Percentiles rank a stretch among this genome's conserved stretches.
These are phyloP conservation scores for Spongilla lacustris DNA, from an alignment of 37 sponge, comb jelly and placozoan species.

Conservation along the genomic window DNA sequence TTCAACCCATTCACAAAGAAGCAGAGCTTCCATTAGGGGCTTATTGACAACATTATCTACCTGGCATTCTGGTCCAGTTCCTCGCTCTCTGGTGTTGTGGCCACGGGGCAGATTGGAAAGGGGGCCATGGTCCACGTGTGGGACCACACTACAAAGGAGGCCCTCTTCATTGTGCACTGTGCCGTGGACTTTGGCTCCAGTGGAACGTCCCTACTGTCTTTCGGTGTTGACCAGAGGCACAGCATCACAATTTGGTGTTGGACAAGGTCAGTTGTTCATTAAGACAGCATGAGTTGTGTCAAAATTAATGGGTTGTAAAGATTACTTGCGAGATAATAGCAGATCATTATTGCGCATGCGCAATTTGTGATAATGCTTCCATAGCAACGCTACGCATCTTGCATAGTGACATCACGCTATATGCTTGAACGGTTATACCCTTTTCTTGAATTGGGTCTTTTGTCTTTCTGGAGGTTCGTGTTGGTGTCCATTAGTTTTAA, in stretches of 20 bases:
- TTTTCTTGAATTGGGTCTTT: too few relatives aligned
- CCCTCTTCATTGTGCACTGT: slow-evolving; percentile 91
- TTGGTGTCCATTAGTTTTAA: too few relatives aligned
- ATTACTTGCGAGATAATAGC: too few relatives aligned
- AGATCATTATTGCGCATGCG: too few relatives aligned
- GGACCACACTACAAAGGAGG: slow-evolving; percentile 84
- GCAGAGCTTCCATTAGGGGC: slow-evolving; percentile 94
- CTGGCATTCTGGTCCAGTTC: slow-evolving; percentile 69
- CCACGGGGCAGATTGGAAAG: slow-evolving; percentile 89
- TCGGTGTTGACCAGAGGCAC: slow-evolving; percentile 88
- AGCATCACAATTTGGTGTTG: slow-evolving; percentile 91
- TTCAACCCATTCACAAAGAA: slow-evolving; percentile 63
- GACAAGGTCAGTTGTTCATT: slow-evolving; percentile 19
- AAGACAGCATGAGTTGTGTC: too few relatives aligned
- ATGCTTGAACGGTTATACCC: too few relatives aligned
- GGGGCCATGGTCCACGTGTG: slow-evolving; percentile 90
- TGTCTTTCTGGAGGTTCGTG: too few relatives aligned
- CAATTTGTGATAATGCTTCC: too few relatives aligned
- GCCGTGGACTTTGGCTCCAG: slow-evolving; percentile 90
- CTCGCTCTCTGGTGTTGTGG: slow-evolving; percentile 62
- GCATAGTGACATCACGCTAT: too few relatives aligned
- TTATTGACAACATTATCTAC: slow-evolving; percentile 94
- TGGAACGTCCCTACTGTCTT: slow-evolving; percentile 88
- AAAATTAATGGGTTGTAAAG: too few relatives aligned
- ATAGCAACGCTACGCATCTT: too few relatives aligned